Percentiles rank a stretch among this genome's conserved stretches.
phyloP scores from a whole-genome alignment of 2,888 invertebrate genomes.

The Scaptomyza polygonia region DNA sequence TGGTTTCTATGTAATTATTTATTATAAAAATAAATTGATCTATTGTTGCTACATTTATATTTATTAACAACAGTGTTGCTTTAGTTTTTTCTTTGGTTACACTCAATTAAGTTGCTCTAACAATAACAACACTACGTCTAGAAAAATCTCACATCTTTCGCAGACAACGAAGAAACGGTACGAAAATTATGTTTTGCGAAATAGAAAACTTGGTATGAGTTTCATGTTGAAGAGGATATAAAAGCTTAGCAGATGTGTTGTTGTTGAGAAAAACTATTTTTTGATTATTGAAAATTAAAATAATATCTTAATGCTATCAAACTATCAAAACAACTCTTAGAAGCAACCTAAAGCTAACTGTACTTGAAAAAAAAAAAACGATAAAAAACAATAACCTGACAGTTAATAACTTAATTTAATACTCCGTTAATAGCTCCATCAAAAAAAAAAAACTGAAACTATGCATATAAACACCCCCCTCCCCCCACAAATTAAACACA shows the following conservation, averaged over 20 bases:
- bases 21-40: slow-evolving; percentile 80
- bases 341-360: background rate
- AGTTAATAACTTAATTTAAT: slow-evolving; percentile 7
- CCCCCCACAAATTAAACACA: slow-evolving; percentile 18
- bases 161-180: slow-evolving; percentile 29
- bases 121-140: slow-evolving; percentile 32
- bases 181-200: slow-evolving; percentile 43
- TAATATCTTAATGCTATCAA: too few relatives aligned
- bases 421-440: background rate
- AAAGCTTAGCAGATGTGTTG: too few relatives aligned
- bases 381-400: background rate
- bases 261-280: too few relatives aligned
- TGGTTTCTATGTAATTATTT: slow-evolving; percentile 71
- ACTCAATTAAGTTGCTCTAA: slow-evolving; percentile 76
- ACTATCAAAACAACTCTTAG: background rate
- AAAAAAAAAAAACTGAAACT: background rate
- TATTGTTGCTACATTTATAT: slow-evolving; percentile 79
- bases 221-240: background rate
- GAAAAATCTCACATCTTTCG: slow-evolving; percentile 49
- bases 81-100: slow-evolving; percentile 76
- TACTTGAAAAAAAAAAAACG: background rate
- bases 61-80: slow-evolving; percentile 60
- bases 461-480: background rate
- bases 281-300: too few relatives aligned
- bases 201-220: slow-evolving; percentile 14